Percentiles rank a stretch among this genome's conserved stretches.
Conservation (phyloP, 2,797 vertebrate genomes). For the Geotrypetes seraphini region DNA sequence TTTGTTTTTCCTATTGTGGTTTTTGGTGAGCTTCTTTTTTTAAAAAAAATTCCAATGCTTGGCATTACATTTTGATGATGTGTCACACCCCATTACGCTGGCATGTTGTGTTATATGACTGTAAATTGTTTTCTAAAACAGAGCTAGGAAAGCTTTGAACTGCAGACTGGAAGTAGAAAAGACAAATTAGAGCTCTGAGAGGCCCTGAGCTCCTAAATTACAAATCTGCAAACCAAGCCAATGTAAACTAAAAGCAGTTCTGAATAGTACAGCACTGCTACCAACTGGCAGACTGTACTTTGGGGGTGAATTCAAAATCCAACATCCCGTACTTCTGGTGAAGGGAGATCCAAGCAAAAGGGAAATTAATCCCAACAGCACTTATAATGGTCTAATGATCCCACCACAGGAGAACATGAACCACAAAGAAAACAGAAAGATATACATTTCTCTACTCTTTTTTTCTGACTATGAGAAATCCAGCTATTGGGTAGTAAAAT, state of each 20-base stretch:
- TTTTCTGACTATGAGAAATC: no score
- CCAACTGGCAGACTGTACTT: background rate
- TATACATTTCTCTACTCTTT: no score
- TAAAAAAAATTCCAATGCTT: background rate
- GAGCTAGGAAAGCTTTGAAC: slow-evolving; percentile 22
- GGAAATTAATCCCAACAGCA: no score
- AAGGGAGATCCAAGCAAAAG: no score
- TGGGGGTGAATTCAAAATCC: background rate
- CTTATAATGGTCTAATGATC: no score
- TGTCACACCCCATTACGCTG: slow-evolving; percentile 5
- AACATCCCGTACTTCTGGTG: background rate
- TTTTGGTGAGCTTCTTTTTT: slow-evolving; percentile 1
- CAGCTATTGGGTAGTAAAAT: no score
- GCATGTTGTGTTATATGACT: slow-evolving; percentile 2
- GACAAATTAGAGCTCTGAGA: background rate
- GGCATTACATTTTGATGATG: slow-evolving; percentile 3
- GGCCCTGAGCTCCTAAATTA: background rate
- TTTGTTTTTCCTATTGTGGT: no score
- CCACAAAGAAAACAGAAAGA: no score
- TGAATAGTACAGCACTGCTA: no score
- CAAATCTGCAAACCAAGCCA: background rate
- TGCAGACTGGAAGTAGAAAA: slow-evolving; percentile 13
- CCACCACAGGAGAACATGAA: no score
- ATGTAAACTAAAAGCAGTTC: background rate
- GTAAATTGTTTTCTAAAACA: slow-evolving; percentile 7